phyloP scores from a whole-genome alignment of 2,797 vertebrate genomes.

The Sebastes taczanowskii region DNA sequence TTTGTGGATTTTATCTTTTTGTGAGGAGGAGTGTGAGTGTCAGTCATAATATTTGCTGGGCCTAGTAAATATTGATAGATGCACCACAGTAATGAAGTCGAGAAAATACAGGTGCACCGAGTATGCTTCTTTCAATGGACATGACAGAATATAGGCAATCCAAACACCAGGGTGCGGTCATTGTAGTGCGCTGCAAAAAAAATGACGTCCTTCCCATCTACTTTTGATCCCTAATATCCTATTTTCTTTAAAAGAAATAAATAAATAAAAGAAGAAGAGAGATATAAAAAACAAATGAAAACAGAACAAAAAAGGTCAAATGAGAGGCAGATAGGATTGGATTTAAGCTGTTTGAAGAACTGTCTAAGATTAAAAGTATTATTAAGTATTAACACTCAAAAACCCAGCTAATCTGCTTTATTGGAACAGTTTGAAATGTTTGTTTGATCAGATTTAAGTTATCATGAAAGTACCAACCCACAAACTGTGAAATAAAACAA shows the following conservation, averaged over 20 bases:
- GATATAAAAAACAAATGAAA: no score
- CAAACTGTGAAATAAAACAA: neutral
- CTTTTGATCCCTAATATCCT: no score
- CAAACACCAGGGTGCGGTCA: neutral
- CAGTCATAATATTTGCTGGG: constrained; percentile 46
- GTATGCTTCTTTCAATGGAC: neutral
- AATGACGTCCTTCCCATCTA: neutral
- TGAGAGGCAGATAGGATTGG: neutral
- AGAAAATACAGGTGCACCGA: constrained; percentile 48
- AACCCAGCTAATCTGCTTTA: neutral
- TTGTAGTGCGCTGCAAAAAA: neutral
- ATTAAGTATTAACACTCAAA: neutral
- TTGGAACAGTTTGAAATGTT: neutral
- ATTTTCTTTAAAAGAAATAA: neutral
- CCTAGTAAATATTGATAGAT: constrained; percentile 61
- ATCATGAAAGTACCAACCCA: neutral
- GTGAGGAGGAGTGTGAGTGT: constrained; percentile 32
- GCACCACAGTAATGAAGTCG: constrained; percentile 37
- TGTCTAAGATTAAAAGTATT: neutral
- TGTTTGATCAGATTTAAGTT: neutral
- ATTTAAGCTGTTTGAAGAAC: neutral
- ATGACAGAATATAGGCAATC: neutral
- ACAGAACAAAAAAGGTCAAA: neutral
- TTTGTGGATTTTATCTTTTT: constrained; percentile 61
- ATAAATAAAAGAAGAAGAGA: neutral